phyloP scores from a whole-genome alignment of 2,888 invertebrate genomes.

The Drosophila seclusa region DNA sequence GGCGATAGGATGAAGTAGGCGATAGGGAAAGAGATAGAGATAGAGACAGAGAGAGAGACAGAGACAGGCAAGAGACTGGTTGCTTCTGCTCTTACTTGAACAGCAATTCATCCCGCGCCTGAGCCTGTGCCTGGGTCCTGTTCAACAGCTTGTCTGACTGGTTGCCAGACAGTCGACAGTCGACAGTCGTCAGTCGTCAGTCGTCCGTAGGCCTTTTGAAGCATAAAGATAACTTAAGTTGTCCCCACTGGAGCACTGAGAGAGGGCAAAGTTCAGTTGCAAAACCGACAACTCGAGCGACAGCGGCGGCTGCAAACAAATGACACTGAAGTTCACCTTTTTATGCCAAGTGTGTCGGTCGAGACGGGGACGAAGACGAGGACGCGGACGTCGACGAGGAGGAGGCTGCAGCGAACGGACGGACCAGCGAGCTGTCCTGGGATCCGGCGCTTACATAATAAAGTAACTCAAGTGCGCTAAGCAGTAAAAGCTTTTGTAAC shows the following conservation, averaged over 20 bases:
- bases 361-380: not conserved
- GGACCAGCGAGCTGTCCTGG: conserved; percentile 23
- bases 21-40: not conserved
- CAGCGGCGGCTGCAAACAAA: conserved; percentile 57
- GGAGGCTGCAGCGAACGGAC: not conserved
- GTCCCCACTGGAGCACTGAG: conserved; percentile 59
- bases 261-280: conserved; percentile 51
- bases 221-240: conserved; percentile 73
- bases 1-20: conserved; percentile 28
- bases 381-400: not conserved
- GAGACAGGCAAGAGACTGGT: conserved; percentile 9
- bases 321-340: conserved; percentile 72
- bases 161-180: conserved; percentile 48
- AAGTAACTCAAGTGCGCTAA: conserved; percentile 62
- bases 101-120: not conserved
- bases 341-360: conserved; percentile 50
- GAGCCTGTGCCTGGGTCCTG: conserved; percentile 21
- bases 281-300: conserved; percentile 52
- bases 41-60: not conserved
- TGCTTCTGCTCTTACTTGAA: conserved; percentile 9
- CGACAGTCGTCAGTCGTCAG: conserved; percentile 25
- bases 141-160: conserved; percentile 62
- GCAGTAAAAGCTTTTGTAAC: conserved; percentile 62
- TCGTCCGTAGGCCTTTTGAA: conserved; percentile 68
- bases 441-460: conserved; percentile 62